Evolutionary conservation across 2,888 invertebrate species (phyloP), one percentile per base, ranked within the genome.

Genomic region (Drosophila monieri): DNA sequence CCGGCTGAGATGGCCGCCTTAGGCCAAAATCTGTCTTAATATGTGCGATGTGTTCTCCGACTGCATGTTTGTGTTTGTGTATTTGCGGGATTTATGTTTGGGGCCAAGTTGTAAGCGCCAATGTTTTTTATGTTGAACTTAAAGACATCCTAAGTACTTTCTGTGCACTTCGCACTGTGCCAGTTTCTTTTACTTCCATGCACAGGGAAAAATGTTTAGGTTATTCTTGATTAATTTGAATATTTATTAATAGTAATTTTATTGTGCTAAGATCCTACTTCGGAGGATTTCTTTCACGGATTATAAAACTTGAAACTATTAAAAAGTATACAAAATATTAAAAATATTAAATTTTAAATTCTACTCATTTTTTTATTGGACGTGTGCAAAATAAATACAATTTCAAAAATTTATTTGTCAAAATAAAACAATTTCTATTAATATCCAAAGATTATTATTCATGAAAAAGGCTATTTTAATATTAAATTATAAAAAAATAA

Each of bases 11-110:
- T 35, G 55, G 47, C 67, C 56, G 81, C 83, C 75, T 81, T 54
- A 77, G 77, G 80, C 80, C 78, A 77, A 85, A 88, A 88, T 85
- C 84, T 73, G 84, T 87, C 88, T 85, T 84, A 84, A 87, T 84
- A 85, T 81, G 79, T 59, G 67, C 37, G 62, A 62, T 57, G 53
- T 78, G 54, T 76, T 60, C 64, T 60, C 64, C 46, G 62, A 37
- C 60, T 56, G 79, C 77, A 67, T 52, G 60, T 72, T 60, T 14
- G 46, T 30, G 46, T 57, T 68, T 62, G 66, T 74, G 74, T 83
- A 73, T 74, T 72, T 77, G 73, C 73, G 77, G 88, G 86, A 85
- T 88, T 85, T 85, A 88, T 85, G 86, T 83, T 72, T 73, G 78
- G 73, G 83, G 68, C 70, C 74, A 85, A 74, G 65, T 80, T 83